phyloP scores from a whole-genome alignment of 1,140 invertebrate species.

The Elymnias hypermnestra region DNA sequence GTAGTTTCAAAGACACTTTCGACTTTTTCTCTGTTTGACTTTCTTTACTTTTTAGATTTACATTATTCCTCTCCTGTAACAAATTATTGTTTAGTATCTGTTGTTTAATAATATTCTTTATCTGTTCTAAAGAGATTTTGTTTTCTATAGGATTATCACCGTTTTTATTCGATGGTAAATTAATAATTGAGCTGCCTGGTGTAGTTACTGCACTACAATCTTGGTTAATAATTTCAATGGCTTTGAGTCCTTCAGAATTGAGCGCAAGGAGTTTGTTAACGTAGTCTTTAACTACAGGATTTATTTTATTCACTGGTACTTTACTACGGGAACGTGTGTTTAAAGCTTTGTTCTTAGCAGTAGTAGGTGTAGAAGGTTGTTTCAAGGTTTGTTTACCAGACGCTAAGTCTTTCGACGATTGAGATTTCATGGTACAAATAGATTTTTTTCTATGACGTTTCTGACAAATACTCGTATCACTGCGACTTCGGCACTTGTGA shows the following conservation, averaged over 20 bases:
- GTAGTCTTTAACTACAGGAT: conserved; percentile 65
- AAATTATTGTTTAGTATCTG: conserved; percentile 38
- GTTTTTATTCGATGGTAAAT: conserved; percentile 50
- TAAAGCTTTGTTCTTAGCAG: conserved; percentile 7
- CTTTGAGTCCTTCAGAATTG: conserved; percentile 69
- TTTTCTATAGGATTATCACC: conserved; percentile 24
- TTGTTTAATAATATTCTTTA: conserved; percentile 48
- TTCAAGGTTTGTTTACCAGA: neutral
- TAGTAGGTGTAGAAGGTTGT: too few species aligned
- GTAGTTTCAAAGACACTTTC: conserved; percentile 18
- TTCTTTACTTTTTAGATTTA: conserved; percentile 13
- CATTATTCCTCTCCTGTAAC: conserved; percentile 1
- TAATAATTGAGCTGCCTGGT: conserved; percentile 72
- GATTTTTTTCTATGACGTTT: conserved; percentile 14
- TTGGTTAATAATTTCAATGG: conserved; percentile 65
- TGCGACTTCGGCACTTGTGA: conserved; percentile 20
- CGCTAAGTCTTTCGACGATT: conserved; percentile 9
- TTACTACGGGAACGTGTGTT: conserved; percentile 4
- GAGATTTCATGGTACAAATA: conserved; percentile 6
- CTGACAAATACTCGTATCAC: conserved; percentile 20
- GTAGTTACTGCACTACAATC: conserved; percentile 74
- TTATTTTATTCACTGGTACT: conserved; percentile 21
- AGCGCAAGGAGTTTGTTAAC: conserved; percentile 72
- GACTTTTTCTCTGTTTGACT: conserved; percentile 20
- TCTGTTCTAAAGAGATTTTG: conserved; percentile 61